phyloP scores from a whole-genome alignment of 92 coral and sea anemone genomes.

The Epizoanthus stellaris region DNA sequence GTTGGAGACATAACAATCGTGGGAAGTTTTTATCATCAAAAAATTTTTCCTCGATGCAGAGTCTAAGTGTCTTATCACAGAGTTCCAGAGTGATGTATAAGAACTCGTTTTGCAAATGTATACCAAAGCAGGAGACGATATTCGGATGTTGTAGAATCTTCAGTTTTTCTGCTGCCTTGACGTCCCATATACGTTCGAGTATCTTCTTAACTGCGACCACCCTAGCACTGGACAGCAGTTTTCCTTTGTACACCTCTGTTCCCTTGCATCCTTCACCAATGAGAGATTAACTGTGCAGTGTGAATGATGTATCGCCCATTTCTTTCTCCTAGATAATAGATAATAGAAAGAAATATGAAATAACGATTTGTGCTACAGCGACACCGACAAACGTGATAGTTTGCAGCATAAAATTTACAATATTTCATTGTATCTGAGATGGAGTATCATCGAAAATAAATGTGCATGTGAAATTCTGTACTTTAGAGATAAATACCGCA shows the following conservation, averaged over 20 bases:
- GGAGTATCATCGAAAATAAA: too few relatives aligned
- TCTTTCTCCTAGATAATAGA: neutral
- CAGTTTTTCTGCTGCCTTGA: neutral
- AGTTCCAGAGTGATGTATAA: constrained; percentile 4
- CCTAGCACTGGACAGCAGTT: neutral
- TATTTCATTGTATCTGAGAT: too few relatives aligned
- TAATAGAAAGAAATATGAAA: neutral
- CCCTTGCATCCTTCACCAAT: constrained; percentile 8
- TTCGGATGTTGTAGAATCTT: neutral
- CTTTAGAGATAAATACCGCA: too few relatives aligned
- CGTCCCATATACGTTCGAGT: neutral
- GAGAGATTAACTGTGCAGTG: neutral
- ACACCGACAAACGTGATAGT: too few relatives aligned
- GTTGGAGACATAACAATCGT: neutral
- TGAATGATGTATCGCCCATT: neutral
- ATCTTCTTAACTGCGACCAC: constrained; percentile 1
- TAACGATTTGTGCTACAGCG: too few relatives aligned
- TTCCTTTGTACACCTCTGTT: neutral
- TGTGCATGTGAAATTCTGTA: too few relatives aligned
- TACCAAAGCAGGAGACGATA: neutral
- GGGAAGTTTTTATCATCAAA: neutral
- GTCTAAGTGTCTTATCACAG: neutral
- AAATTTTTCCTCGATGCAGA: neutral
- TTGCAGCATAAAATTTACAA: too few relatives aligned
- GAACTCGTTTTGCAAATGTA: neutral